A percentile compares a stretch with the other conserved stretches of the same genome.
These are phyloP conservation scores for Triplophysa bombifrons DNA, from an alignment of 2,797 vertebrate species.

Conservation along the genomic window DNA sequence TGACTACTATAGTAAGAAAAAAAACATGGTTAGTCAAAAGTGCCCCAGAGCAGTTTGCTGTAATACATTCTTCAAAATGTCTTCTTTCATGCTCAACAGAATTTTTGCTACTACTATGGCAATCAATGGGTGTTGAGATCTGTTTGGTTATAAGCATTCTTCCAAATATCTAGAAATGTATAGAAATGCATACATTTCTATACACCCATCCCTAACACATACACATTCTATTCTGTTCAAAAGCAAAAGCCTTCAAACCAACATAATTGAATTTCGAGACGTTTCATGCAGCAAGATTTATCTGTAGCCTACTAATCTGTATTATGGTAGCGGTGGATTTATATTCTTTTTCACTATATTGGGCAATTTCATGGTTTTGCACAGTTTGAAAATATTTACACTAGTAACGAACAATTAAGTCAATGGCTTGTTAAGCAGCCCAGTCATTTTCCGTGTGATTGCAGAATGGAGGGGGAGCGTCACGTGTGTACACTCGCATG, in stretches of 20 bases:
- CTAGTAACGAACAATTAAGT: conserved; percentile 50
- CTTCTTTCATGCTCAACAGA: no score
- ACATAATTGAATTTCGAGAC: neutral
- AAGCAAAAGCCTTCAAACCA: conserved; percentile 13
- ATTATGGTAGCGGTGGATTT: conserved; percentile 26
- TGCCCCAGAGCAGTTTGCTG: no score
- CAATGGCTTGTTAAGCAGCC: conserved; percentile 43
- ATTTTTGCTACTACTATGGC: no score
- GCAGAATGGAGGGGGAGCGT: conserved; percentile 27
- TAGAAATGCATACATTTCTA: no score
- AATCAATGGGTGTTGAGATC: no score
- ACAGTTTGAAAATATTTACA: conserved; percentile 51
- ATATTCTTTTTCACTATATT: conserved; percentile 44
- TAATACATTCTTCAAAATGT: no score
- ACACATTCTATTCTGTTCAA: neutral
- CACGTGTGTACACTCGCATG: conserved; percentile 26
- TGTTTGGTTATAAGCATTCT: no score
- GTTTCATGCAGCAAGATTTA: conserved; percentile 14
- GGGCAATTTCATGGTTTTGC: conserved; percentile 47
- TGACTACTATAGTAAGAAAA: no score
- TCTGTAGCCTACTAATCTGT: conserved; percentile 26
- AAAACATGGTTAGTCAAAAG: no score
- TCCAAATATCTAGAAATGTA: no score
- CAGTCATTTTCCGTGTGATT: conserved; percentile 21
- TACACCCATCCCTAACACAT: conserved; percentile 1